Conservation (phyloP, 1,140 invertebrate species). For the Drosophila murphyi region DNA sequence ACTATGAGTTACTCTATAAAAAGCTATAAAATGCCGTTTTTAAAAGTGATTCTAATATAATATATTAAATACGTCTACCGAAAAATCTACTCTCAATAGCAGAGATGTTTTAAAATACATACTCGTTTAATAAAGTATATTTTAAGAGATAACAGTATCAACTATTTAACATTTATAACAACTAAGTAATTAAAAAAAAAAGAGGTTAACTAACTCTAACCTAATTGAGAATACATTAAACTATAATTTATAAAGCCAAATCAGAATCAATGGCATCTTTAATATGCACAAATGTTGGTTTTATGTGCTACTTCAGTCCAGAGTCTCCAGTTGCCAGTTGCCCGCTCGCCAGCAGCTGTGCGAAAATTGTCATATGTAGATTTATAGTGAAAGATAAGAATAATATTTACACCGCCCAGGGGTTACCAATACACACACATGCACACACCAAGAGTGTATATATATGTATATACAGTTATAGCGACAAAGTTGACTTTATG, state of each 20-base stretch:
- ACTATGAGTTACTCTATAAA: background rate
- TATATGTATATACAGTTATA: constrained; percentile 10
- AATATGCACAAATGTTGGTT: constrained; percentile 41
- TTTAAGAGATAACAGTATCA: too few species aligned
- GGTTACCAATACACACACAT: constrained; percentile 42
- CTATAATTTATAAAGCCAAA: background rate
- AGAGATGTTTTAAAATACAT: too few species aligned
- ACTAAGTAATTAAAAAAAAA: background rate
- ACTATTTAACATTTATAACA: too few species aligned
- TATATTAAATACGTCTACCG: too few species aligned
- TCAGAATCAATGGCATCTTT: constrained; percentile 37
- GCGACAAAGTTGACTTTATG: constrained; percentile 70
- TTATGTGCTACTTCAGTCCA: constrained; percentile 3
- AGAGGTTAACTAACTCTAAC: background rate
- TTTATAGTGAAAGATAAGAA: constrained; percentile 77
- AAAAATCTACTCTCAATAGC: too few species aligned
- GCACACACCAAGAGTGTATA: constrained; percentile 4
- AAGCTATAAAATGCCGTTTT: background rate
- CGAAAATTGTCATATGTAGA: constrained; percentile 83
- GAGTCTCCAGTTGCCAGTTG: constrained; percentile 22
- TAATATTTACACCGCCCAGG: constrained; percentile 80
- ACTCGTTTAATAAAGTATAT: too few species aligned
- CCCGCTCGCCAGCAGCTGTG: constrained; percentile 50
- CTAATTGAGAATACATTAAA: constrained; percentile 16
- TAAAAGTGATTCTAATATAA: too few species aligned